Base-by-base conservation (phyloP, 2,113 vertebrate species). In the Upupa epops region DNA sequence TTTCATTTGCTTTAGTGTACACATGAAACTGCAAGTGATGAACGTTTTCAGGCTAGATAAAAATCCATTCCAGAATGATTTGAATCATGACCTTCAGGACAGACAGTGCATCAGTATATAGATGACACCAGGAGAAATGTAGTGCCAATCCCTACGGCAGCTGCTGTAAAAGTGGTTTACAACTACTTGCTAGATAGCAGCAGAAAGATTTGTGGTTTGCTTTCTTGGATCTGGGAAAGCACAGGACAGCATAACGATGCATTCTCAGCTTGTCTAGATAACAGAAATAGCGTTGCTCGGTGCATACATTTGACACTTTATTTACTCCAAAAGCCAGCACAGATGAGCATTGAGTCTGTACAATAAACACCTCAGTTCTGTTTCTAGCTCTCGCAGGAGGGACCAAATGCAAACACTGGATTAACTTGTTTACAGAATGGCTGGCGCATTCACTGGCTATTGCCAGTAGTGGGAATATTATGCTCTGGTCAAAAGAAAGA, bases 181-280 rank as follows among this genome's bases (percentile, higher is more conserved):
- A 90, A 65, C 87, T 83, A 32, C 54, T 91, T 74, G 72, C 80
- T 94, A 90, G 79, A 68, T 83, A 93, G 71, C 42, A 90, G 71
- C 66, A 66, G 81, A 73, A 87, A 79, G 89, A 92, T 83, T 52
- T 93, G 81, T 94, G 86, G 37, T 58, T 93, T 11, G 2, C 71
- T 68, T 85, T 66, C 86, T 73, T 37, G 60, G n/a, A 59, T 85
- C 45, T 83, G 37, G 59, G 56, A 90, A 86, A 84, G 71, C 0
- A 0, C 51, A 71, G 77, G 54, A 78, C 19, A 51, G 84, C 77
- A 59, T 70, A 93, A 74, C 71, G 60, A 91, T 94, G 82, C 75
- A 80, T 89, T 93, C 78, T 74, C 87, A 91, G 58, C 87, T 85
- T 93, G 93, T 76, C 74, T 92, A 85, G 78, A 73, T 93, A 90